phyloP scores from a whole-genome alignment of 2,888 invertebrate genomes.

The Rhagium mordax region DNA sequence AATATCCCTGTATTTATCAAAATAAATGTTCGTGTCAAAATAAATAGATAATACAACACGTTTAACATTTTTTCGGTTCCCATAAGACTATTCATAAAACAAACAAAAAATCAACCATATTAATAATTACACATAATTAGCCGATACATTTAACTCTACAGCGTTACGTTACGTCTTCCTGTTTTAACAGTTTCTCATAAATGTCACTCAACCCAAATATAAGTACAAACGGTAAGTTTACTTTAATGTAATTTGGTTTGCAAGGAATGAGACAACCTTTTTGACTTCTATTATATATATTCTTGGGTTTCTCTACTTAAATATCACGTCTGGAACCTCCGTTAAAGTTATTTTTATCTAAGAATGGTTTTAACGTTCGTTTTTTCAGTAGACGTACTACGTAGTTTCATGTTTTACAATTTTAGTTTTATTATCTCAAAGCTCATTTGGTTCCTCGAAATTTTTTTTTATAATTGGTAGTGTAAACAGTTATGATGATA shows the following conservation, averaged over 20 bases:
- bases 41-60: background rate
- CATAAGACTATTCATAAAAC: background rate
- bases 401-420: conserved; percentile 9
- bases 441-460: background rate
- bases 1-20: background rate
- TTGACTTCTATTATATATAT: background rate
- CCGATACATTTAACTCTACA: conserved; percentile 17
- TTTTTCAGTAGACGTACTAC: background rate
- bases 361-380: conserved; percentile 1
- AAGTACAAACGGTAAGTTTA: conserved; percentile 2
- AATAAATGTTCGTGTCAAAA: background rate
- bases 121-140: conserved; percentile 30
- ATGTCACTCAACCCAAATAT: conserved; percentile 18
- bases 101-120: background rate
- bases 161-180: conserved; percentile 23
- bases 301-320: background rate
- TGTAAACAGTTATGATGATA: too few relatives aligned
- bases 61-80: conserved; percentile 1
- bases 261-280: background rate
- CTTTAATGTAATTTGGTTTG: background rate
- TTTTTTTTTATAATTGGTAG: too few relatives aligned
- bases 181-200: conserved; percentile 30
- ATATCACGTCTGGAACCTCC: conserved; percentile 5
- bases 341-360: conserved; percentile 16
- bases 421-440: background rate